phyloP scores from a whole-genome alignment of 2,113 vertebrate species.

The Ploceus nigricollis region DNA sequence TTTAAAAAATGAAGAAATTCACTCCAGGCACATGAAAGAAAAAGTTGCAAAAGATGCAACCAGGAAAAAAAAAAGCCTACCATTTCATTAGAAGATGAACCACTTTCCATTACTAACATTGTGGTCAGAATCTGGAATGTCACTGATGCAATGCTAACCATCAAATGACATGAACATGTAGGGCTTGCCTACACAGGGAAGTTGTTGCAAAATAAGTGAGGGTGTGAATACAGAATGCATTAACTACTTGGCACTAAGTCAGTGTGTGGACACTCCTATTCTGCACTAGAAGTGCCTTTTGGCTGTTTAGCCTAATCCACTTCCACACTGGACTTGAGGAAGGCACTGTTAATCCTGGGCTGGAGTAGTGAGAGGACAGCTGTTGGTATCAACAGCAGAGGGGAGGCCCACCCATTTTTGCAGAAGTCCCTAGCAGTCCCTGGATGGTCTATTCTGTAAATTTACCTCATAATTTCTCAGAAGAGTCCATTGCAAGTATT shows the following conservation, averaged over 20 bases:
- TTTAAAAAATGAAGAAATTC: constrained; percentile 13
- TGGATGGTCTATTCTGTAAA: neutral
- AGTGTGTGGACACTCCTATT: neutral
- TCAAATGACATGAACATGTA: constrained; percentile 59
- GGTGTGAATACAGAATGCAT: constrained; percentile 52
- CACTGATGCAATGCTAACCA: constrained; percentile 67
- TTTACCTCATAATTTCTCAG: neutral
- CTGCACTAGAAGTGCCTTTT: constrained; percentile 25
- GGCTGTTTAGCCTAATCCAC: constrained; percentile 4
- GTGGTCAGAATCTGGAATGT: constrained; percentile 66
- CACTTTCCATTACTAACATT: constrained; percentile 67
- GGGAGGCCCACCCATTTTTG: neutral
- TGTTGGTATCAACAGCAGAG: neutral
- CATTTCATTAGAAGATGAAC: constrained; percentile 61
- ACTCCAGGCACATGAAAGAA: constrained; percentile 39
- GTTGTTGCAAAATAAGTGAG: constrained; percentile 56
- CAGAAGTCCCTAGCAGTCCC: neutral
- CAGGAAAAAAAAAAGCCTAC: neutral
- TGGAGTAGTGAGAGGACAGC: neutral
- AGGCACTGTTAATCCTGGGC: neutral
- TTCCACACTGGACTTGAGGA: neutral
- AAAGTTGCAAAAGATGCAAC: constrained; percentile 48
- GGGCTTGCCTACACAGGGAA: constrained; percentile 65
- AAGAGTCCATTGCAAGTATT: neutral
- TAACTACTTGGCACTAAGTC: constrained; percentile 25